Conservation (phyloP, 2,113 vertebrate species). For the Dryoscopus gambensis region DNA sequence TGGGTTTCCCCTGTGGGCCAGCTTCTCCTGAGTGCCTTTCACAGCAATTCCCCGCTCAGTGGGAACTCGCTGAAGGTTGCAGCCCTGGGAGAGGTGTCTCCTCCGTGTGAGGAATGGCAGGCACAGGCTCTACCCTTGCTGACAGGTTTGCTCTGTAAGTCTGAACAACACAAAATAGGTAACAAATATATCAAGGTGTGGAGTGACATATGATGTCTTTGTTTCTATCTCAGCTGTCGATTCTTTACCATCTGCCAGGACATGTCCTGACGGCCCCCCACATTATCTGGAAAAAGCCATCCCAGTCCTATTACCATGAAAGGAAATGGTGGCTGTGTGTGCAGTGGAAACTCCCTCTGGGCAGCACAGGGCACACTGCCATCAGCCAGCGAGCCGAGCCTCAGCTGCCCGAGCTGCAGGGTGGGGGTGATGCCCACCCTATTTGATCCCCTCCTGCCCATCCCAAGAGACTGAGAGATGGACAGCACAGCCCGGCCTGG, state of each 20-base stretch:
- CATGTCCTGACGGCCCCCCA: background rate
- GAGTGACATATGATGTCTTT: background rate
- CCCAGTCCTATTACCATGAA: background rate
- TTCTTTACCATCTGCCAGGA: background rate
- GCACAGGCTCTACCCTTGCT: background rate
- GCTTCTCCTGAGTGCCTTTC: background rate
- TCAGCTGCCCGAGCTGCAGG: background rate
- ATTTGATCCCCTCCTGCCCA: background rate
- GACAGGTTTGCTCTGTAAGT: background rate
- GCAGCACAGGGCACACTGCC: background rate
- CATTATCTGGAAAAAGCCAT: background rate
- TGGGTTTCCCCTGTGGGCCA: background rate
- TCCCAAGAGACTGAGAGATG: background rate
- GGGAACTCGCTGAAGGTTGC: background rate
- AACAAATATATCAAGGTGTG: conserved; percentile 3
- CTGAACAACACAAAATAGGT: background rate
- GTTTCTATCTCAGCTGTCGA: background rate
- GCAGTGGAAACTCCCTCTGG: background rate
- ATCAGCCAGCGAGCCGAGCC: background rate
- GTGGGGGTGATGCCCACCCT: background rate
- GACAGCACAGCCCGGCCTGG: fast-evolving
- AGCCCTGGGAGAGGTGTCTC: background rate
- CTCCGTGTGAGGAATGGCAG: background rate
- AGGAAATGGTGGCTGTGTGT: background rate
- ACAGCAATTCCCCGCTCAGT: background rate